Conservation (phyloP, 2,113 vertebrate genomes). For the Podarcis muralis region DNA sequence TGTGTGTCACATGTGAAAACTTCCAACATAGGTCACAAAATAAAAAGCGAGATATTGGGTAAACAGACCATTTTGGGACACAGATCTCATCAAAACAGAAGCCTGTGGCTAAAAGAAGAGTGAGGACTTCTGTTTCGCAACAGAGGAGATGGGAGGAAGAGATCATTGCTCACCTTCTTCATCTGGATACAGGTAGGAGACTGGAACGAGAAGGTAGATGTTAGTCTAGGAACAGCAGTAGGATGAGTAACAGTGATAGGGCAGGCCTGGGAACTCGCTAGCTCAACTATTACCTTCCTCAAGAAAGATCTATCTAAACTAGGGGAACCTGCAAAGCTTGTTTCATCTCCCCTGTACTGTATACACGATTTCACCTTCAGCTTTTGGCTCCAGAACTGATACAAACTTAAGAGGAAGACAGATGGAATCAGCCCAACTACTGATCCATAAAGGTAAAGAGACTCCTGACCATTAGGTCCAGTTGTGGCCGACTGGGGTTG, state of each 20-base stretch:
- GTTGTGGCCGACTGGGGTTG: fast-evolving
- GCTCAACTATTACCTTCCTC: neutral
- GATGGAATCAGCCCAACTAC: neutral
- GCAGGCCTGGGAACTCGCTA: neutral
- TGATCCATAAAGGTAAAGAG: too few relatives aligned
- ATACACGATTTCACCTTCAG: neutral
- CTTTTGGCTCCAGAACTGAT: neutral
- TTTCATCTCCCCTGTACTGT: neutral
- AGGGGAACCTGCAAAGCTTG: neutral
- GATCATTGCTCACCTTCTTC: conserved; percentile 28
- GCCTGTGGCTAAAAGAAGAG: neutral
- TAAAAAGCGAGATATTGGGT: neutral
- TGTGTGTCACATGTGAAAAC: neutral
- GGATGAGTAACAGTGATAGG: fast-evolving
- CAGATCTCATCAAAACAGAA: neutral
- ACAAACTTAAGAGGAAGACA: neutral
- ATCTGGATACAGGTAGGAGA: neutral
- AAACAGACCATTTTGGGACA: neutral
- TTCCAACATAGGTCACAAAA: neutral
- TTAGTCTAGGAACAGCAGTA: fast-evolving
- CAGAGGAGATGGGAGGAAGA: neutral
- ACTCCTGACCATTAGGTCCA: too few relatives aligned
- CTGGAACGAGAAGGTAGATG: neutral
- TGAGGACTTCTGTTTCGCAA: neutral
- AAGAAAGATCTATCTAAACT: neutral